Conservation (phyloP, 2,888 invertebrate species). For the Thalpophila matura region DNA sequence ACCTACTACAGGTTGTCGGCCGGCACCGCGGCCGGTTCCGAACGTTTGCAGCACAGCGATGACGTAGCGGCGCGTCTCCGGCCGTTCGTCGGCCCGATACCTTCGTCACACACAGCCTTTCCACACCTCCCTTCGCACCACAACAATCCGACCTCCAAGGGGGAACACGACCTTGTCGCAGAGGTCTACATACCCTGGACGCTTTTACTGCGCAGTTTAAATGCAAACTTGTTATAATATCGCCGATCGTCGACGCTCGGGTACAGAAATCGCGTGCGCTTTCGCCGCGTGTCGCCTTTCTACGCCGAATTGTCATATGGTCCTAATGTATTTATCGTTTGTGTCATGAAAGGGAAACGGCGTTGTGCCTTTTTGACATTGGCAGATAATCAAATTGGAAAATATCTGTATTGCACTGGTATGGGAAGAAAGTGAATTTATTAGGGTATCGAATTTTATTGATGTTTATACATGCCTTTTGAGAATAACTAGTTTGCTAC, state of each 20-base stretch:
- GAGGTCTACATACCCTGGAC: constrained; percentile 62
- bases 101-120: constrained; percentile 58
- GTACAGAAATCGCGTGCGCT: constrained; percentile 68
- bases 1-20: constrained; percentile 86
- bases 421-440: constrained; percentile 27
- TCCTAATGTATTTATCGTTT: constrained; percentile 57
- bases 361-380: constrained; percentile 55
- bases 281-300: constrained; percentile 68
- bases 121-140: constrained; percentile 61
- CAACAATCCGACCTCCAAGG: constrained; percentile 47
- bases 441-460: constrained; percentile 13
- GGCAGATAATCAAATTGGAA: constrained; percentile 51
- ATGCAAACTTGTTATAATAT: constrained; percentile 64
- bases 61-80: constrained; percentile 79
- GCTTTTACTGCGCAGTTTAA: constrained; percentile 61
- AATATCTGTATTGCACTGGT: constrained; percentile 16
- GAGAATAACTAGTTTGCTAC: not conserved
- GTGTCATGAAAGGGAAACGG: constrained; percentile 53
- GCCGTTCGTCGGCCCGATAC: constrained; percentile 75
- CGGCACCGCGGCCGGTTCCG: constrained; percentile 82
- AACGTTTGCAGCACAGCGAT: constrained; percentile 76
- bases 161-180: constrained; percentile 60
- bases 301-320: constrained; percentile 67
- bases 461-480: constrained; percentile 1
- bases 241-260: constrained; percentile 55